Evolutionary conservation across 2,113 vertebrate genomes (phyloP).

Genomic region (Cichladusa arquata): DNA sequence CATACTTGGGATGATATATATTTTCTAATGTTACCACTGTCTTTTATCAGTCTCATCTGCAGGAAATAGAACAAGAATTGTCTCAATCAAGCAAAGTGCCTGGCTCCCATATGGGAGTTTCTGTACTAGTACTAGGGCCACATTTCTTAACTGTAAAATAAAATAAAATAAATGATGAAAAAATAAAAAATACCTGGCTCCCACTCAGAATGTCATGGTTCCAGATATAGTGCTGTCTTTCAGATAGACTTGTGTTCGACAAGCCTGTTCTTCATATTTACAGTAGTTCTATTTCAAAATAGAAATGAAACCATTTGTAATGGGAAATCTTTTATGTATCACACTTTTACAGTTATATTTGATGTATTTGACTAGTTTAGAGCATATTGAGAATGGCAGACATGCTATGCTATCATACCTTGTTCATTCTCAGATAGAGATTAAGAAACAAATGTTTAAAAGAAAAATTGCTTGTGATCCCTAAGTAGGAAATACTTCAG

Average conservation of each 20-base stretch:
- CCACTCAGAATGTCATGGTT: background rate
- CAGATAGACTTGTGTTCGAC: background rate
- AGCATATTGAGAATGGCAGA: background rate
- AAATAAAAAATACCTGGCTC: background rate
- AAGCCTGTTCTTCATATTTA: background rate
- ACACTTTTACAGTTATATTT: background rate
- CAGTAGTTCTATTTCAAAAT: background rate
- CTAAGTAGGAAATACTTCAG: background rate
- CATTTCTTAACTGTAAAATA: background rate
- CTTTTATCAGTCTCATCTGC: background rate
- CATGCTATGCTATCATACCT: background rate
- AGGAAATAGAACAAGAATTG: background rate
- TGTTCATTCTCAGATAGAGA: background rate
- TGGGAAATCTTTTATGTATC: background rate
- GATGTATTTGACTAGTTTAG: background rate
- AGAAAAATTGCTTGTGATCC: background rate
- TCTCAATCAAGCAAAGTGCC: background rate
- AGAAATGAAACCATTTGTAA: background rate
- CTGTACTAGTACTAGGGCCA: background rate
- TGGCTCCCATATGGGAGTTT: background rate
- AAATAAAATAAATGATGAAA: background rate
- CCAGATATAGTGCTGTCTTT: background rate
- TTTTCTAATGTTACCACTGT: background rate
- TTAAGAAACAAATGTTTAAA: background rate
- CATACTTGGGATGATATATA: background rate